Percentiles rank a stretch among this genome's conserved stretches.
phyloP scores from a whole-genome alignment of 92 coral and sea anemone species.

The Actinernus sp. region DNA sequence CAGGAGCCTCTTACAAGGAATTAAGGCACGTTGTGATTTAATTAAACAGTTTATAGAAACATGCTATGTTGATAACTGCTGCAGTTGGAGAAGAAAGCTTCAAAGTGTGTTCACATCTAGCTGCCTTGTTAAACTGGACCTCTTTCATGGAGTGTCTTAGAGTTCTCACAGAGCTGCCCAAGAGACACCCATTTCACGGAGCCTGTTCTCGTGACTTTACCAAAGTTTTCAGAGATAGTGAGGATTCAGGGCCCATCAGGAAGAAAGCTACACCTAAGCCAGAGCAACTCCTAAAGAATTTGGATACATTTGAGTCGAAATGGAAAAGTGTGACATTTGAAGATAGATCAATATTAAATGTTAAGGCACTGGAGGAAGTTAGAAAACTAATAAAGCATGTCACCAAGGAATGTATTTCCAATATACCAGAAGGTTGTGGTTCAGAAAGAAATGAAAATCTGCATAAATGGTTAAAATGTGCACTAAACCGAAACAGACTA shows the following conservation, averaged over 20 bases:
- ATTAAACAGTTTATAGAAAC: no score
- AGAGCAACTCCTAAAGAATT: no score
- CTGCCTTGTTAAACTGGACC: constrained; percentile 10
- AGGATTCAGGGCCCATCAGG: constrained; percentile 24
- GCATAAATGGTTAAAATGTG: no score
- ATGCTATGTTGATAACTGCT: no score
- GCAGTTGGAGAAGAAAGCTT: no score
- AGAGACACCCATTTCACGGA: constrained; percentile 26
- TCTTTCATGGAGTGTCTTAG: constrained; percentile 28
- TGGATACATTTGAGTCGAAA: no score
- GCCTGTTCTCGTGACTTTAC: constrained; percentile 19
- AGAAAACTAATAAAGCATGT: constrained; percentile 9
- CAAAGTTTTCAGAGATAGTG: constrained; percentile 12
- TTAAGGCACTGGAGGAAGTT: constrained; percentile 12
- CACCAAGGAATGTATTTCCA: constrained; percentile 6
- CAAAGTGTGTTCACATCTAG: no score
- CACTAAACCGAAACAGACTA: no score
- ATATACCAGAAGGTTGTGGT: no score
- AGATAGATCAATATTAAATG: constrained; percentile 2
- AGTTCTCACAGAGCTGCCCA: constrained; percentile 15
- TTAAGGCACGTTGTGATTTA: no score
- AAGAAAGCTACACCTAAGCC: neutral
- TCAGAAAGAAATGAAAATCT: no score
- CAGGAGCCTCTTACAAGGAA: no score
- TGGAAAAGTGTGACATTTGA: constrained; percentile 28